Percentiles rank a stretch among this genome's conserved stretches.
Evolutionary conservation across 2,888 invertebrate species (phyloP).

Genomic region (Hyles lineata): DNA sequence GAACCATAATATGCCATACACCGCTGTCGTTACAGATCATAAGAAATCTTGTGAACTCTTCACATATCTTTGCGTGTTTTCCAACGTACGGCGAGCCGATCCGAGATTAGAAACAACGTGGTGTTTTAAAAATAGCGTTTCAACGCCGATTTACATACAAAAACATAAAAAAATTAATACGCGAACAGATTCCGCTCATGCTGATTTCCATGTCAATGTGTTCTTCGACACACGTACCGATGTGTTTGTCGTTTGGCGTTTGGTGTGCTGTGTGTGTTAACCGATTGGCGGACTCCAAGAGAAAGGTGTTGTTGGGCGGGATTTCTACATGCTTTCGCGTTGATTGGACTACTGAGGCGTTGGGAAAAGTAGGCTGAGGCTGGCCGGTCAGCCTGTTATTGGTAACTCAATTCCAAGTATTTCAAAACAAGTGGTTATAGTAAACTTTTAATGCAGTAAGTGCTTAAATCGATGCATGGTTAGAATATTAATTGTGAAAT

Average conservation of each 20-base stretch:
- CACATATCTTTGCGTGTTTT: constrained; percentile 33
- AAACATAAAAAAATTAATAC: constrained; percentile 46
- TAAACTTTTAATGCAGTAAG: not conserved
- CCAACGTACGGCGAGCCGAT: constrained; percentile 38
- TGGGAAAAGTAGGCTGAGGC: no score
- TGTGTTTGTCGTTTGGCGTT: not conserved
- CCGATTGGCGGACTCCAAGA: not conserved
- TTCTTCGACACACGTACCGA: constrained; percentile 11
- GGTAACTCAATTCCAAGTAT: no score
- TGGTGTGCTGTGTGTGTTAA: not conserved
- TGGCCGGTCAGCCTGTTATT: no score
- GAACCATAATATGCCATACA: constrained; percentile 2
- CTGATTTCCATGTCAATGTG: constrained; percentile 33
- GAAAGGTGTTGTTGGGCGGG: not conserved
- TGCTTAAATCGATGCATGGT: not conserved
- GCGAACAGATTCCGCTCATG: constrained; percentile 31
- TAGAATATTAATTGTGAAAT: not conserved
- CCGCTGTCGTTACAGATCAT: constrained; percentile 3
- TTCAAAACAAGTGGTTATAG: not conserved
- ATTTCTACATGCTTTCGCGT: not conserved
- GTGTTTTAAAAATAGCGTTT: constrained; percentile 48
- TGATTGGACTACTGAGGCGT: not conserved
- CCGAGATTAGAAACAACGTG: constrained; percentile 51
- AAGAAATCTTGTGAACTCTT: not conserved
- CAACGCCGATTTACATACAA: constrained; percentile 48